Evolutionary conservation across 2,797 vertebrate genomes (phyloP).

Genomic region (Fistularia commersonii): DNA sequence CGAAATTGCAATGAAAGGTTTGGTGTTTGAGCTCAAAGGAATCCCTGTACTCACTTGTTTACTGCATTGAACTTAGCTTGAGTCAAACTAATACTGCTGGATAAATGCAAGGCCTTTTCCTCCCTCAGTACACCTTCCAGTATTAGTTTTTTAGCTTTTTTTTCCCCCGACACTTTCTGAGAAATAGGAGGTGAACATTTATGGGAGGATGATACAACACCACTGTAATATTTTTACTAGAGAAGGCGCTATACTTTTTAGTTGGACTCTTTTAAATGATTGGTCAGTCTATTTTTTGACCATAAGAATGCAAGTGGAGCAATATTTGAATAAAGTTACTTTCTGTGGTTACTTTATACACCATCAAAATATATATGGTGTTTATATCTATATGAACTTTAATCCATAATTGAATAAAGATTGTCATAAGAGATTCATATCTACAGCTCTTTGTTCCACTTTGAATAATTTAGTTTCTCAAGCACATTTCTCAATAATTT

Average conservation of each 20-base stretch:
- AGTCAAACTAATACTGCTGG: constrained; percentile 36
- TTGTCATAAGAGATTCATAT: too few relatives aligned
- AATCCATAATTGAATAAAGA: too few relatives aligned
- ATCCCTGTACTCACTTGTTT: constrained; percentile 70
- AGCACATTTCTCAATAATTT: too few relatives aligned
- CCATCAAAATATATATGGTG: too few relatives aligned
- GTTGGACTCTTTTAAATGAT: constrained; percentile 54
- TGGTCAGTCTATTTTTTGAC: too few relatives aligned
- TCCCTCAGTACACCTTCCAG: constrained; percentile 43
- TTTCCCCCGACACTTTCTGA: constrained; percentile 14
- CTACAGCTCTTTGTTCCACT: too few relatives aligned
- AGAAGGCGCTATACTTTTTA: constrained; percentile 33
- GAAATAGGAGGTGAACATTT: constrained; percentile 44
- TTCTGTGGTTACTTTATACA: too few relatives aligned
- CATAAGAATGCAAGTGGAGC: too few relatives aligned
- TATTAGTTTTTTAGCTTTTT: constrained; percentile 36
- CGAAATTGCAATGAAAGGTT: constrained; percentile 61
- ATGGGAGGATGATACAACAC: constrained; percentile 39
- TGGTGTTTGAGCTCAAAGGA: constrained; percentile 72
- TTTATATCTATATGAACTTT: too few relatives aligned
- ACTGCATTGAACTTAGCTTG: constrained; percentile 40
- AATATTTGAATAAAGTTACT: too few relatives aligned
- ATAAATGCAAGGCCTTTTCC: constrained; percentile 51
- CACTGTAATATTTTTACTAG: constrained; percentile 32
- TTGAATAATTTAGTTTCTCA: too few relatives aligned